These are phyloP conservation scores for Hippocampus abdominalis DNA, from an alignment of 2,113 vertebrate genomes.

Conservation along the genomic window DNA sequence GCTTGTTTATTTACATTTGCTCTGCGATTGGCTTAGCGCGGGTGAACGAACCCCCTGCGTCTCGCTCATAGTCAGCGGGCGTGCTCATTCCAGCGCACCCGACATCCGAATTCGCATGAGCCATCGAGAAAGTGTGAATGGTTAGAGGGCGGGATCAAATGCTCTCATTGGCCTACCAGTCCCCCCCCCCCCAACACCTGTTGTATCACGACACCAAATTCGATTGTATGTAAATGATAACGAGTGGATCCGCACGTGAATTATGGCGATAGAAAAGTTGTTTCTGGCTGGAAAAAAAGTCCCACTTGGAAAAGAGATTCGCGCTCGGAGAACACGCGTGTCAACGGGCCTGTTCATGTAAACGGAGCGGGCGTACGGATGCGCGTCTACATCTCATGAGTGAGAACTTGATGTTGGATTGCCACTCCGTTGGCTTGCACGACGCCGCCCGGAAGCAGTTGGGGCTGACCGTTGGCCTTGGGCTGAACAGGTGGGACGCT, in stretches of 20 bases:
- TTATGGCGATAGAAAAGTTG: not conserved
- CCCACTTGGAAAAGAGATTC: slow-evolving; percentile 20
- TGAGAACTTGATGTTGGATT: slow-evolving; percentile 75
- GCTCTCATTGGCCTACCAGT: not conserved
- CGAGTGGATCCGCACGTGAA: not conserved
- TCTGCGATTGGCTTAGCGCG: not conserved
- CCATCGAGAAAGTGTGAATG: not conserved
- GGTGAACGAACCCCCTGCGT: not conserved
- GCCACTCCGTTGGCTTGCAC: slow-evolving; percentile 77
- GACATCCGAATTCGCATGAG: not conserved
- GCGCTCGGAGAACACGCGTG: slow-evolving; percentile 33
- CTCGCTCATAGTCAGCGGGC: not conserved
- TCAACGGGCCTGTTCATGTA: slow-evolving; percentile 24
- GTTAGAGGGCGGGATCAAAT: not conserved
- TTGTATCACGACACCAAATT: not conserved
- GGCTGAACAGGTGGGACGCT: slow-evolving; percentile 43
- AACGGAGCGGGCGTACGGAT: slow-evolving; percentile 24
- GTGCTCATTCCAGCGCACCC: no score
- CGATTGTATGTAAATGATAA: no score
- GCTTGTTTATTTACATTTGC: not conserved
- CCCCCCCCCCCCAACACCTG: not conserved
- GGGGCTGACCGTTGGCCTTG: slow-evolving; percentile 68
- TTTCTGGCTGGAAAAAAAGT: slow-evolving; percentile 18
- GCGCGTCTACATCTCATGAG: slow-evolving; percentile 85
- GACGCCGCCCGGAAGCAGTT: slow-evolving; percentile 45